These are phyloP conservation scores for Sycobia sp. DNA, from an alignment of 1,140 invertebrate genomes.

Conservation along the genomic window DNA sequence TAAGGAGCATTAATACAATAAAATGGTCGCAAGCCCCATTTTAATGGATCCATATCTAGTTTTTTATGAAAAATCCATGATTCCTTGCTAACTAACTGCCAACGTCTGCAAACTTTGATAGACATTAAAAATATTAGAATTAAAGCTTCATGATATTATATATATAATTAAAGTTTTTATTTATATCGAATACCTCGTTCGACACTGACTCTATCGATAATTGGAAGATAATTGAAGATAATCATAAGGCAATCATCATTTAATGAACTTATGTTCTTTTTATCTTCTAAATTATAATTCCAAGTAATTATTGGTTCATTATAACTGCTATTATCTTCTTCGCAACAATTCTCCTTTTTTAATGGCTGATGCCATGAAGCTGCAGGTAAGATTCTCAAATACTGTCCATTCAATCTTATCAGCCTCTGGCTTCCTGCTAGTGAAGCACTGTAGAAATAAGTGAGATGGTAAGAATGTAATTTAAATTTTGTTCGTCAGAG, in stretches of 20 bases:
- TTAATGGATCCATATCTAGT: constrained; percentile 40
- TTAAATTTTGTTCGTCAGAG: too few relatives aligned
- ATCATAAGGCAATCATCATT: constrained; percentile 57
- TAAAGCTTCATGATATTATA: too few relatives aligned
- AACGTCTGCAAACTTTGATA: constrained; percentile 53
- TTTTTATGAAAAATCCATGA: constrained; percentile 49
- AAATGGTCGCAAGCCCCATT: constrained; percentile 39
- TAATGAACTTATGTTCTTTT: too few relatives aligned
- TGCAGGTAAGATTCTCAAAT: constrained; percentile 50
- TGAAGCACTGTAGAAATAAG: too few relatives aligned
- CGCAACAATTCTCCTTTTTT: constrained; percentile 47
- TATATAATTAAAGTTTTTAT: background rate
- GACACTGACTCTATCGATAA: constrained; percentile 49
- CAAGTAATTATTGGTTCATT: too few relatives aligned
- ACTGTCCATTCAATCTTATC: too few relatives aligned
- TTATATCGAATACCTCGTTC: constrained; percentile 46
- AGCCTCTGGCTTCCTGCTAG: too few relatives aligned
- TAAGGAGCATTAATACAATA: constrained; percentile 35
- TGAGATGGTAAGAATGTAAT: too few relatives aligned
- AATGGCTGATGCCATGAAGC: constrained; percentile 60
- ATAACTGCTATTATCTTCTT: too few relatives aligned
- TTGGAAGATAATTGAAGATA: constrained; percentile 51
- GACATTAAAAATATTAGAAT: too few relatives aligned
- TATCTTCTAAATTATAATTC: too few relatives aligned
- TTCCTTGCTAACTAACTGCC: constrained; percentile 47